Conservation (phyloP, 2,797 vertebrate species). For the Eurystomus glaucurus region DNA sequence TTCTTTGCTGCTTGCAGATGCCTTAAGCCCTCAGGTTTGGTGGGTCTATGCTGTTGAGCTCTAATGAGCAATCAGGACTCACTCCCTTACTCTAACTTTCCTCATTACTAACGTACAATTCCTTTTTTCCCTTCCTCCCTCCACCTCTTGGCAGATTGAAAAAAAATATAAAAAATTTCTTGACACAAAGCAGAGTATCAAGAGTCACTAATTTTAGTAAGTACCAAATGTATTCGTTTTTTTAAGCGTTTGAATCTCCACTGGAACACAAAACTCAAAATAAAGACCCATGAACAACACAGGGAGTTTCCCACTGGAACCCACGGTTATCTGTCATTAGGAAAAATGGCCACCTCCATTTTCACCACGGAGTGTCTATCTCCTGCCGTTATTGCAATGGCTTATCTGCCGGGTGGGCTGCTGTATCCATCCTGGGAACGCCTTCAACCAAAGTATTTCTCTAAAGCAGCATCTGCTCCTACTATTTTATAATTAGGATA, state of each 20-base stretch:
- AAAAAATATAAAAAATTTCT: background rate
- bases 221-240: background rate
- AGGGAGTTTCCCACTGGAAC: background rate
- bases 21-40: background rate
- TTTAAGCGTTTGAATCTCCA: background rate
- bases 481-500: slow-evolving; percentile 43
- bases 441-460: background rate
- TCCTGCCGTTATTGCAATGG: background rate
- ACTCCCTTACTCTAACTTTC: background rate
- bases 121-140: background rate
- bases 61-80: background rate
- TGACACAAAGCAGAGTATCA: background rate
- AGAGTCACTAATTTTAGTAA: background rate
- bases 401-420: background rate
- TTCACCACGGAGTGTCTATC: background rate
- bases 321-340: background rate
- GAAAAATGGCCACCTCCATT: background rate
- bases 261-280: background rate
- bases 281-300: background rate
- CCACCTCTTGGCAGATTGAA: background rate
- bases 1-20: background rate
- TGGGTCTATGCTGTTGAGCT: background rate
- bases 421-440: background rate
- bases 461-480: slow-evolving; percentile 33
- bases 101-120: background rate